Evolutionary conservation across 2,888 invertebrate species (phyloP).

Genomic region (Nyleta sp.): DNA sequence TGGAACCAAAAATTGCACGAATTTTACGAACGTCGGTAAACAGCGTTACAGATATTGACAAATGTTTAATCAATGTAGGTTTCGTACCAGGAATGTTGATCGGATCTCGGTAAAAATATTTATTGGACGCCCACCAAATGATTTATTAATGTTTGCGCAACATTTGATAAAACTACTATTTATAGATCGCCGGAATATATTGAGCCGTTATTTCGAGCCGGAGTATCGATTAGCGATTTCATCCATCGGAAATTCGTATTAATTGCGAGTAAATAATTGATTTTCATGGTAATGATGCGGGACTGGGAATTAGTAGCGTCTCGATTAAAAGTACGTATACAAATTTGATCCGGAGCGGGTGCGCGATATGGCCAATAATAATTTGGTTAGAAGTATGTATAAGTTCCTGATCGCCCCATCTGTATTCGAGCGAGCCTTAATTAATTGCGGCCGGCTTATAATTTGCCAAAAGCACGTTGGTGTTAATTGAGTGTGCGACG

Average conservation of each 20-base stretch:
- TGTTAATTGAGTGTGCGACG: constrained; percentile 6
- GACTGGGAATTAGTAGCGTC: background rate
- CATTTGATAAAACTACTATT: constrained; percentile 11
- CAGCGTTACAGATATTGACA: constrained; percentile 8
- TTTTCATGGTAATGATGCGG: constrained; percentile 1
- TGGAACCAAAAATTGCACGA: background rate
- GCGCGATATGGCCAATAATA: background rate
- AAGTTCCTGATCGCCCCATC: background rate
- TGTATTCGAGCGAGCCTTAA: constrained; percentile 17
- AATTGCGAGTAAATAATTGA: background rate
- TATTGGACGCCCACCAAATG: background rate
- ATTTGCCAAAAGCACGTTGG: constrained; percentile 24
- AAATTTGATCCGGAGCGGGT: too few species aligned
- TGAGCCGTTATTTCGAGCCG: background rate
- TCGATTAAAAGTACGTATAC: background rate
- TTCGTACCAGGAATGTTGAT: constrained; percentile 5
- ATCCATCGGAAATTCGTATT: background rate
- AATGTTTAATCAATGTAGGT: constrained; percentile 19
- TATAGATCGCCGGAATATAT: background rate
- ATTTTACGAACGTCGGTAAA: background rate
- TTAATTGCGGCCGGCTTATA: constrained; percentile 33
- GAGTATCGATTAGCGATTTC: background rate
- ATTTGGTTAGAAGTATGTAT: constrained; percentile 6
- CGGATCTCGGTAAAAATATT: constrained; percentile 20
- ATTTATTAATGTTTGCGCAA: constrained; percentile 27